Percentiles rank a stretch among this genome's conserved stretches.
Conservation (phyloP, 2,113 vertebrate genomes). For the Jaculus jaculus region DNA sequence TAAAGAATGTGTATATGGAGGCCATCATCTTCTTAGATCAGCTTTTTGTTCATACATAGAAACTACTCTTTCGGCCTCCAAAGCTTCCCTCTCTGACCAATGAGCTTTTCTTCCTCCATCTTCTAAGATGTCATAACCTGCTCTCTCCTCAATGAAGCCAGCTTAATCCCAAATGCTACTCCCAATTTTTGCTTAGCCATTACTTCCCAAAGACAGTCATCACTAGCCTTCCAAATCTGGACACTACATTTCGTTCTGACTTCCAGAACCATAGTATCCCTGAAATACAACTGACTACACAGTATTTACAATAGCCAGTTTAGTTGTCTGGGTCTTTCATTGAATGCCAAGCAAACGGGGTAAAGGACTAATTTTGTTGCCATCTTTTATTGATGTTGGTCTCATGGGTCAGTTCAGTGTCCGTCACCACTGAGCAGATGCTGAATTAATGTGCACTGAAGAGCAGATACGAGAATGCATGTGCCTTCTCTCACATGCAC, state of each 20-base stretch:
- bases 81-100: neutral
- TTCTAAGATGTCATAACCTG: neutral
- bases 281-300: neutral
- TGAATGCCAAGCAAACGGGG: neutral
- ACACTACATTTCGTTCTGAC: neutral
- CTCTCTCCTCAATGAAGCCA: neutral
- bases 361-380: neutral
- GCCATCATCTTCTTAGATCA: neutral
- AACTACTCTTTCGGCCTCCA: accelerated
- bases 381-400: neutral
- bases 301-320: neutral
- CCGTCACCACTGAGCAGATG: neutral
- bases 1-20: neutral
- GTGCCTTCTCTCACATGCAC: neutral
- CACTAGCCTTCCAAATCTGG: neutral
- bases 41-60: neutral
- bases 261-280: neutral
- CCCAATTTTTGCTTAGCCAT: neutral
- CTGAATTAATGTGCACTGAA: neutral
- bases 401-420: neutral
- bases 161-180: neutral
- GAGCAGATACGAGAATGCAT: neutral
- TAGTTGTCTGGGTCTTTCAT: neutral
- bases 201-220: neutral
- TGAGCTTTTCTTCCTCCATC: too few species aligned